Percentiles rank a stretch among this genome's conserved stretches.
These are phyloP conservation scores for Amia ocellicauda DNA, from an alignment of 2,113 vertebrate genomes.

Conservation along the genomic window DNA sequence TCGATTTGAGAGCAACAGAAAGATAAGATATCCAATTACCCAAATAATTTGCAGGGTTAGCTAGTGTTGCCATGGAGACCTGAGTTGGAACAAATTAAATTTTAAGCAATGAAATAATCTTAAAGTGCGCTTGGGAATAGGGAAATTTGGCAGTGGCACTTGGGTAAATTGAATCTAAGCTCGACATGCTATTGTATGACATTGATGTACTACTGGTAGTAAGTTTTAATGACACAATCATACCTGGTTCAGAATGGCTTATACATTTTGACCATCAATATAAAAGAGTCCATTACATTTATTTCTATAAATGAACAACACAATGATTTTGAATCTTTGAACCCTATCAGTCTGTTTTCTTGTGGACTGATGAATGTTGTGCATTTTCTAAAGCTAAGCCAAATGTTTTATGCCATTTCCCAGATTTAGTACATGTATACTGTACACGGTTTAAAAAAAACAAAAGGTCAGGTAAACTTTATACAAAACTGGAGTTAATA, in stretches of 20 bases:
- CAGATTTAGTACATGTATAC: too few species aligned
- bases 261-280: background rate
- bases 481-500: too few species aligned
- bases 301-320: background rate
- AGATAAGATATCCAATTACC: constrained; percentile 87
- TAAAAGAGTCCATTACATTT: background rate
- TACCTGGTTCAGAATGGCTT: background rate
- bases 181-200: constrained; percentile 69
- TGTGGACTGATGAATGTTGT: background rate
- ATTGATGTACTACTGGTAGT: background rate
- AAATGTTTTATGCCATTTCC: too few species aligned
- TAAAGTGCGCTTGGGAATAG: constrained; percentile 78
- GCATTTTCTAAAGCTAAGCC: too few species aligned
- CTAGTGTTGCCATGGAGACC: constrained; percentile 78
- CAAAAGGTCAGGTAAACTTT: too few species aligned
- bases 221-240: constrained; percentile 35
- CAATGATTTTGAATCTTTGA: background rate
- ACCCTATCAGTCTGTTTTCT: background rate
- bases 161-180: constrained; percentile 79
- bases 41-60: constrained; percentile 82
- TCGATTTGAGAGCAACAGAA: constrained; percentile 82
- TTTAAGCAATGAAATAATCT: constrained; percentile 85
- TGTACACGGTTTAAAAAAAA: too few species aligned
- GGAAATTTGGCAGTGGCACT: constrained; percentile 79
- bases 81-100: constrained; percentile 82